A percentile compares a stretch with the other conserved stretches of the same genome.
Conservation (phyloP, 2,797 vertebrate genomes). For the Euthynnus affinis region DNA sequence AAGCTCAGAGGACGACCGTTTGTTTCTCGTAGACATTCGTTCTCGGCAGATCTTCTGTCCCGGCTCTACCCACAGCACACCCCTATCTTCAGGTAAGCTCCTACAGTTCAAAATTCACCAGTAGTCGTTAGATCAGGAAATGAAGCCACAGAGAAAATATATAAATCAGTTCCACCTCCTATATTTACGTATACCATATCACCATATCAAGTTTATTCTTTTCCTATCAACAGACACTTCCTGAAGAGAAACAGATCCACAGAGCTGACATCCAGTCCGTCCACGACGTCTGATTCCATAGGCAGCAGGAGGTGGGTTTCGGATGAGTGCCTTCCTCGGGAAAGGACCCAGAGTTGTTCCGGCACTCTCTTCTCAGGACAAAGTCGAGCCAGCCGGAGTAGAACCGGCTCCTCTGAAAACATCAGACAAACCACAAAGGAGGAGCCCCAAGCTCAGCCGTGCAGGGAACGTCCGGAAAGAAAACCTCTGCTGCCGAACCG, state of each 20-base stretch:
- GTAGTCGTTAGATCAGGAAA: not conserved
- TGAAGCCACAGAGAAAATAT: not conserved
- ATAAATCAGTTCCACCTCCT: not conserved
- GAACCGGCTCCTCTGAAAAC: constrained; percentile 71
- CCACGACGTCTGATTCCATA: constrained; percentile 50
- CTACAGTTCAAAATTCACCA: not conserved
- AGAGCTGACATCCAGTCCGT: constrained; percentile 73
- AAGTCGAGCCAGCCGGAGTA: constrained; percentile 48
- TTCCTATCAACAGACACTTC: constrained; percentile 85
- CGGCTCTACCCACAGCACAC: constrained; percentile 86
- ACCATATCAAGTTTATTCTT: not conserved
- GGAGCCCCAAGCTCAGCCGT: constrained; percentile 47
- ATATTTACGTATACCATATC: not conserved
- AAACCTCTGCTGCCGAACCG: constrained; percentile 77
- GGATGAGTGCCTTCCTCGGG: constrained; percentile 81
- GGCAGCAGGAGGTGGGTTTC: constrained; percentile 81
- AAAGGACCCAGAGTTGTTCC: constrained; percentile 81
- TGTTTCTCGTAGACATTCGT: constrained; percentile 83
- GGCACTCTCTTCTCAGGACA: constrained; percentile 72
- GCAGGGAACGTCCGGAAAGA: constrained; percentile 66
- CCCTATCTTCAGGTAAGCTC: constrained; percentile 84
- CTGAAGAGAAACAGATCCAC: constrained; percentile 84
- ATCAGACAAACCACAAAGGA: constrained; percentile 53
- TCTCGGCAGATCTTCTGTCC: constrained; percentile 86
- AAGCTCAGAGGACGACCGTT: constrained; percentile 56